Conservation (phyloP, 2,113 vertebrate species). For the Pao palembangensis region DNA sequence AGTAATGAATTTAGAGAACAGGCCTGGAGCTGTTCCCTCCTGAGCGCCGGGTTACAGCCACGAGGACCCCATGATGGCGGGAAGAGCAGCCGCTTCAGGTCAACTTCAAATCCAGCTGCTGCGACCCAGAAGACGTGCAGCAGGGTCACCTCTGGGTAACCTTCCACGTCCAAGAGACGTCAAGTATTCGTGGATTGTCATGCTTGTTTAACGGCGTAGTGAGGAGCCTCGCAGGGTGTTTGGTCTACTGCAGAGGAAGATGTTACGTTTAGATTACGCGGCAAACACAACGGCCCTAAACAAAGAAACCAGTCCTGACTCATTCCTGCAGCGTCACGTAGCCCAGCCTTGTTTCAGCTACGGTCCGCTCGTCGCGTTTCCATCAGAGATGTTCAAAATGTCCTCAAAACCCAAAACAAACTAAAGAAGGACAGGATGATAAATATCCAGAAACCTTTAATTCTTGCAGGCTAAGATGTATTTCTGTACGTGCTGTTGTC, state of each 20-base stretch:
- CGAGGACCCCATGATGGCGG: conserved; percentile 24
- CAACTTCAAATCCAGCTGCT: conserved; percentile 14
- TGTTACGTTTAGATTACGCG: conserved; percentile 40
- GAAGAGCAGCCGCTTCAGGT: conserved; percentile 14
- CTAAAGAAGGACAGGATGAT: no score
- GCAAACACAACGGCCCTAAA: conserved; percentile 37
- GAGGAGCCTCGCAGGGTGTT: conserved; percentile 32
- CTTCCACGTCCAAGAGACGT: conserved; percentile 46
- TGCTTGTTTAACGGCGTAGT: conserved; percentile 50
- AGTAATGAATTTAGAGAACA: conserved; percentile 54
- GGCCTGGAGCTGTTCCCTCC: conserved; percentile 60
- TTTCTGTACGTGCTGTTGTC: no score
- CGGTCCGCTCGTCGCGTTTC: no score
- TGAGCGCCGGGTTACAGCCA: conserved; percentile 54
- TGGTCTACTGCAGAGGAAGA: conserved; percentile 39
- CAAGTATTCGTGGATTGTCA: conserved; percentile 41
- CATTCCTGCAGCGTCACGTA: conserved; percentile 23
- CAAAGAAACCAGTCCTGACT: conserved; percentile 34
- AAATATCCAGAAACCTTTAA: no score
- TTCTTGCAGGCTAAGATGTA: no score
- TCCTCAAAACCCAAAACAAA: no score
- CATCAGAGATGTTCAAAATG: no score
- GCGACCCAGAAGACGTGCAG: conserved; percentile 32
- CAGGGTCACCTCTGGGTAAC: conserved; percentile 46
- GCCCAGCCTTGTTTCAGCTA: neutral